Base-by-base conservation (phyloP, 2,888 invertebrate species). In the Lithosia quadra region DNA sequence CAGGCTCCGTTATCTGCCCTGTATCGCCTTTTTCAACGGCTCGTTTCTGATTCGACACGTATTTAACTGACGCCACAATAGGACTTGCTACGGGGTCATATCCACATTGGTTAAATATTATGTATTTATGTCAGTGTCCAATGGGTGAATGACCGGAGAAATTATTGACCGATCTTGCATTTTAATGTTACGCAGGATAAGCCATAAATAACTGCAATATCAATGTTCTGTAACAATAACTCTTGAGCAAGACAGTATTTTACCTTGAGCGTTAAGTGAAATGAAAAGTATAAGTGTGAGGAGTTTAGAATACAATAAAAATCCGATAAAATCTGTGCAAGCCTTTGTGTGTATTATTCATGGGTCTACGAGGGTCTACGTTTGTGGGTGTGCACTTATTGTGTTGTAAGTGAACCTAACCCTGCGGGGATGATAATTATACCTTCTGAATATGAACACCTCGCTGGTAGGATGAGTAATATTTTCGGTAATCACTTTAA, bases 31-130 rank as follows among this genome's bases (percentile, higher is more conserved):
- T 91, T 94, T 88, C 86, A 91, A 90, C 82, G 82, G 85, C 85
- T 85, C 84, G 90, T 90, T 90, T 90, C 91, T 86, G 90, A 94
- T 94, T 94, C 92, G 94, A 91, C 91, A 93, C 94, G 92, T 91
- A 91, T 88, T 88, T 88, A 86, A 89, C 90, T 86, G 86, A 76
- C 73, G 73, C 84, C 82, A 92, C 93, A 94, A 92, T 92, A 87
- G 92, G 88, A 89, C 88, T 81, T 89, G 90, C 87, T 89, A 88
- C 87, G 89, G 86, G 91, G 91, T 90, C 91, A 91, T 89, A 90
- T 90, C 89, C 89, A 88, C 89, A 88, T 84, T 76, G 82, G 82
- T 84, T 87, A 84, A 88, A 86, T 84, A 77, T 80, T 88, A 92
- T 92, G 93, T 83, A 94, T 92, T 89, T 87, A 86, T 92, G 93